Conservation (phyloP, 2,888 invertebrate species). For the Tetragonula carbonaria region DNA sequence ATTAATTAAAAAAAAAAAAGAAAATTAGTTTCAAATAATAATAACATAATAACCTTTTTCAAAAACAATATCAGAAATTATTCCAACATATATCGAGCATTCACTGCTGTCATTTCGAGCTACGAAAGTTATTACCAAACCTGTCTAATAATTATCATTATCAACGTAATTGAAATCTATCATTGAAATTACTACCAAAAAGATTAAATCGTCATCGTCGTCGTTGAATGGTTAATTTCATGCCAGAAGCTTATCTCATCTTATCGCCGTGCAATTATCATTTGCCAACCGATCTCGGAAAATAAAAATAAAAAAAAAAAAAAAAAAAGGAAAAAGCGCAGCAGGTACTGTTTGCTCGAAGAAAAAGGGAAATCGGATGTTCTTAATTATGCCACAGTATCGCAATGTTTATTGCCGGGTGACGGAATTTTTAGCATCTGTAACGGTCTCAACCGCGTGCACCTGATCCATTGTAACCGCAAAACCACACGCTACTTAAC, state of each 20-base stretch:
- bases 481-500: constrained; percentile 62
- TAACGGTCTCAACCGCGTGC: constrained; percentile 58
- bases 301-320: neutral
- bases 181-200: too few species aligned
- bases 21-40: too few species aligned
- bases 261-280: neutral
- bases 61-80: too few species aligned
- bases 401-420: neutral
- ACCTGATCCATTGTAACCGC: constrained; percentile 58
- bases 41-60: too few species aligned
- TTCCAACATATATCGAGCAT: too few species aligned
- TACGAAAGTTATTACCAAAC: too few species aligned
- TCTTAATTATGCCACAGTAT: constrained; percentile 1
- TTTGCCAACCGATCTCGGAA: neutral
- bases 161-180: too few species aligned
- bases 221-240: neutral
- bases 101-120: too few species aligned
- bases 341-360: neutral
- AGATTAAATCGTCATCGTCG: too few species aligned
- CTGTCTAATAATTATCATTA: too few species aligned
- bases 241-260: neutral
- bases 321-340: neutral
- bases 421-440: constrained; percentile 37
- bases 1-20: too few species aligned
- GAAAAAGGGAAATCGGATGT: neutral